A percentile compares a stretch with the other conserved stretches of the same genome.
Conservation (phyloP, 37 sponge, comb jelly and placozoan genomes). For the Diacarnus erythraeanus region DNA sequence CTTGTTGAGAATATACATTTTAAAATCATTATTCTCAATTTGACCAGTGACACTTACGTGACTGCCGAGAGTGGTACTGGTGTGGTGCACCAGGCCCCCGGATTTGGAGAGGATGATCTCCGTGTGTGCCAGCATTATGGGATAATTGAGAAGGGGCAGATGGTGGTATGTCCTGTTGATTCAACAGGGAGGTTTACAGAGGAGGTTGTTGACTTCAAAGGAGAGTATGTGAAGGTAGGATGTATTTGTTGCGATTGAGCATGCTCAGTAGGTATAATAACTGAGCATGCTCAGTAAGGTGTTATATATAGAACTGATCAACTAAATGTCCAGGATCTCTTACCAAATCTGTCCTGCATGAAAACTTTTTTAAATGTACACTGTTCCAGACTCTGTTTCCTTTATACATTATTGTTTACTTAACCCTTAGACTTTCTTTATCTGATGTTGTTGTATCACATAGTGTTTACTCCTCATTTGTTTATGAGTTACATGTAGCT, state of each 20-base stretch:
- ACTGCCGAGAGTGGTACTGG: slow-evolving; percentile 95
- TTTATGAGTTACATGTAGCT: too few relatives aligned
- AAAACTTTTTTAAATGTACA: too few relatives aligned
- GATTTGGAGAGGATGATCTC: slow-evolving; percentile 94
- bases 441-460: too few relatives aligned
- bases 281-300: not conserved
- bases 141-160: slow-evolving; percentile 84
- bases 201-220: slow-evolving; percentile 86
- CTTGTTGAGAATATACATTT: too few relatives aligned
- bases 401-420: too few relatives aligned
- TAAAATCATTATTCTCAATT: too few relatives aligned
- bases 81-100: slow-evolving; percentile 98
- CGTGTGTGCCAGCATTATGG: slow-evolving; percentile 71
- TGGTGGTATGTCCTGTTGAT: slow-evolving; percentile 93
- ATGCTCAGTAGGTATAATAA: not conserved
- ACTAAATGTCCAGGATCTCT: not conserved
- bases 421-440: too few relatives aligned
- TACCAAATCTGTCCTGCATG: too few relatives aligned
- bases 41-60: slow-evolving; percentile 83
- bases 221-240: slow-evolving; percentile 92
- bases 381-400: too few relatives aligned
- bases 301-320: not conserved
- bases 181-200: slow-evolving; percentile 79
- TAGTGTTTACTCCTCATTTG: too few relatives aligned
- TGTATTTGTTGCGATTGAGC: not conserved